Percentiles rank a stretch among this genome's conserved stretches.
Evolutionary conservation across 2,888 invertebrate genomes (phyloP).

Genomic region (Pemphredon lugubris): DNA sequence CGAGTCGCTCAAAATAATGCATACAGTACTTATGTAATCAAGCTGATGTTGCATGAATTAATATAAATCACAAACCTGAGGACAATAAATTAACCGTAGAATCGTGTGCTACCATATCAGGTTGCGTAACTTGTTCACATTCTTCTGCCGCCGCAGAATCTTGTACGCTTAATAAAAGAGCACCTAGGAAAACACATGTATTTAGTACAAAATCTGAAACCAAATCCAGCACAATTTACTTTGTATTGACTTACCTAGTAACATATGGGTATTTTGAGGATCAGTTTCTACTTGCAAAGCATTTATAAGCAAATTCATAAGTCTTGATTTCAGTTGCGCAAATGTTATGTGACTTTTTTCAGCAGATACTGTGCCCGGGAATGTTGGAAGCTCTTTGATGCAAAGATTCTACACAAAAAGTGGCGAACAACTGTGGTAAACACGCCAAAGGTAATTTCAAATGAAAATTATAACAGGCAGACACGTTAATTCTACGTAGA

Average conservation of each 20-base stretch:
- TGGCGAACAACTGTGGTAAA: no score
- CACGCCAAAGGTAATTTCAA: no score
- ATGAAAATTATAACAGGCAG: no score
- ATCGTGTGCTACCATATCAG: constrained; percentile 82
- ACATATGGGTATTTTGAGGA: constrained; percentile 93
- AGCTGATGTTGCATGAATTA: constrained; percentile 22
- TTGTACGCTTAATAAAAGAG: constrained; percentile 89
- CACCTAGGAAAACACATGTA: no score
- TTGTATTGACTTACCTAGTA: constrained; percentile 83
- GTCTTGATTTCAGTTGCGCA: constrained; percentile 87
- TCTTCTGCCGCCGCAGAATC: constrained; percentile 90
- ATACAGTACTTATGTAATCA: constrained; percentile 47
- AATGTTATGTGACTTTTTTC: constrained; percentile 83
- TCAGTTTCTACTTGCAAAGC: constrained; percentile 93
- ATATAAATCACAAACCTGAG: constrained; percentile 83
- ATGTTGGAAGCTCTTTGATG: constrained; percentile 85
- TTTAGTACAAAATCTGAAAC: constrained; percentile 32
- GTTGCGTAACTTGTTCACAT: constrained; percentile 84
- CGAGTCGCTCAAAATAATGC: constrained; percentile 48
- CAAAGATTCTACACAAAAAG: constrained; percentile 83
- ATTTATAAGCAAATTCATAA: constrained; percentile 91
- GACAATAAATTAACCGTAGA: constrained; percentile 85
- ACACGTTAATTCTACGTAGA: no score
- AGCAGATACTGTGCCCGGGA: constrained; percentile 51
- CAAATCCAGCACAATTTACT: background rate